These are phyloP conservation scores for Ranitomeya variabilis DNA, from an alignment of 2,113 vertebrate species.

Conservation along the genomic window DNA sequence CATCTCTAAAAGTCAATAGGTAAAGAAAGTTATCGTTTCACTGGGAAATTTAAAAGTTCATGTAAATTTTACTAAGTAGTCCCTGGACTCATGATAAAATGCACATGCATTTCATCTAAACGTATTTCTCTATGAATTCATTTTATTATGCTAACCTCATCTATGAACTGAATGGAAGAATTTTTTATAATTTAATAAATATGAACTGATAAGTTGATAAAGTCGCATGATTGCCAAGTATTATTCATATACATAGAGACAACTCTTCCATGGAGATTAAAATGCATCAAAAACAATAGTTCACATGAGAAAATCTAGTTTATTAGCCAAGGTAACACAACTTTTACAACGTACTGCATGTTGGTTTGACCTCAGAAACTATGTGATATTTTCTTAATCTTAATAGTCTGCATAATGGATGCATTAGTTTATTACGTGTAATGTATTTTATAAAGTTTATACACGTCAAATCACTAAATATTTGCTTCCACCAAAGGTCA, in stretches of 20 bases:
- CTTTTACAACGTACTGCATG: background rate
- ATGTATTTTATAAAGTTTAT: background rate
- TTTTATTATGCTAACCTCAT: conserved; percentile 27
- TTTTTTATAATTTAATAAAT: conserved; percentile 28
- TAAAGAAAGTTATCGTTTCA: conserved; percentile 27
- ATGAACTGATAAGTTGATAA: conserved; percentile 46
- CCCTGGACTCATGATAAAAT: conserved; percentile 27
- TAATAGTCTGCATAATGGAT: background rate
- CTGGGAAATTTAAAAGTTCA: conserved; percentile 49
- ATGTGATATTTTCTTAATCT: background rate
- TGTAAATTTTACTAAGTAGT: conserved; percentile 36
- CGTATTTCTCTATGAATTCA: conserved; percentile 6
- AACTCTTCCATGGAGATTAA: conserved; percentile 6
- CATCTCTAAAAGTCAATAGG: conserved; percentile 23
- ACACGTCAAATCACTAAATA: background rate
- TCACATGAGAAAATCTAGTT: background rate
- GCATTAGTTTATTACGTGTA: background rate
- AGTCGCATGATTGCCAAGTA: conserved; percentile 35
- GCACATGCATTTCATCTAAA: conserved; percentile 10
- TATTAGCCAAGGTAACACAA: conserved; percentile 18
- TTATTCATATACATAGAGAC: conserved; percentile 39
- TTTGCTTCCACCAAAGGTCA: background rate
- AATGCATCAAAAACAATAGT: conserved; percentile 21
- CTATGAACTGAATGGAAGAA: conserved; percentile 11
- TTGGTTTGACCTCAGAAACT: conserved; percentile 9